phyloP scores from a whole-genome alignment of 2,888 invertebrate genomes.

The Eupithecia insigniata region DNA sequence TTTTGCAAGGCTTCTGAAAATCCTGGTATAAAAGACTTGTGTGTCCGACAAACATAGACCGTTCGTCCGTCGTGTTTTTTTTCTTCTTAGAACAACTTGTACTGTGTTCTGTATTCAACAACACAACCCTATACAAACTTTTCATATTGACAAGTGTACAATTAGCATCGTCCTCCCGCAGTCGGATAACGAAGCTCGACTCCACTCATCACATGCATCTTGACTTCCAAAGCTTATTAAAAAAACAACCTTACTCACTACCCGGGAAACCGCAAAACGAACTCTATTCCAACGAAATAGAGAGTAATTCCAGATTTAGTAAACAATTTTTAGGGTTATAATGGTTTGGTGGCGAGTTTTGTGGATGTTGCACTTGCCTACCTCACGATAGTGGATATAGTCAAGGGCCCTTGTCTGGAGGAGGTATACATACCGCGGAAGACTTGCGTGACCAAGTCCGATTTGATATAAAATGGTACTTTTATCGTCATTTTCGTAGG shows the following conservation, averaged over 20 bases:
- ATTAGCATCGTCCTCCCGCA: slow-evolving; percentile 70
- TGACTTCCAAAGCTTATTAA: slow-evolving; percentile 58
- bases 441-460: slow-evolving; percentile 42
- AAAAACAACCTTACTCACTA: slow-evolving; percentile 47
- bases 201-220: slow-evolving; percentile 70
- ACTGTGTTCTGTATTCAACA: neutral
- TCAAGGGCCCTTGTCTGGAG: slow-evolving; percentile 59
- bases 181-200: slow-evolving; percentile 72
- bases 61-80: neutral
- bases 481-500: slow-evolving; percentile 27
- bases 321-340: slow-evolving; percentile 36
- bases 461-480: slow-evolving; percentile 47
- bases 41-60: neutral
- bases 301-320: slow-evolving; percentile 28
- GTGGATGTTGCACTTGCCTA: slow-evolving; percentile 64
- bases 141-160: slow-evolving; percentile 65
- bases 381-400: slow-evolving; percentile 63
- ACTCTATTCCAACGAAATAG: slow-evolving; percentile 22
- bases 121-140: slow-evolving; percentile 41
- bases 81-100: neutral
- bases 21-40: neutral
- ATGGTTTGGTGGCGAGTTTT: slow-evolving; percentile 34
- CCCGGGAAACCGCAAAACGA: slow-evolving; percentile 22
- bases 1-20: neutral
- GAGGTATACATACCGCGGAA: slow-evolving; percentile 57